phyloP scores from a whole-genome alignment of 2,888 invertebrate genomes.

The Nesidiocoris tenuis region DNA sequence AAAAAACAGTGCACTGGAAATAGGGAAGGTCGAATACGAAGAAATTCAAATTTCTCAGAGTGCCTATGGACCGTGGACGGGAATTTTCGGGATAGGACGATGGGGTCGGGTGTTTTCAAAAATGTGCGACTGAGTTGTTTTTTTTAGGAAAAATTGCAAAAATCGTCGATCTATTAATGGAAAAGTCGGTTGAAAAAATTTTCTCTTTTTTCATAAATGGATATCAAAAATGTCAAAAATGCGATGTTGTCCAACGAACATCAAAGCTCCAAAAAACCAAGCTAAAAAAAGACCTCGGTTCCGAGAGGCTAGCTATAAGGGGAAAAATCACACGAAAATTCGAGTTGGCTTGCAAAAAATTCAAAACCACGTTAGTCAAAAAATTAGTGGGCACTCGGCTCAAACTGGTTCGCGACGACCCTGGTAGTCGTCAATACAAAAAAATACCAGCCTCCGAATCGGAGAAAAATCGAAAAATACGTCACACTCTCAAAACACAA shows the following conservation, averaged over 20 bases:
- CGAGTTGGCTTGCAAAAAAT: constrained; percentile 35
- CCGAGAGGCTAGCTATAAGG: constrained; percentile 32
- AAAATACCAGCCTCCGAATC: constrained; percentile 4
- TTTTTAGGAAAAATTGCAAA: constrained; percentile 26
- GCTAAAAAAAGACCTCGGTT: constrained; percentile 32
- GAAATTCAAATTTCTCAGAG: constrained; percentile 29
- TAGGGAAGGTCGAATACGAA: not conserved
- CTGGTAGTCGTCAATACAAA: too few species aligned
- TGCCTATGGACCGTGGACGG: constrained; percentile 20
- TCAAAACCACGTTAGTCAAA: constrained; percentile 31
- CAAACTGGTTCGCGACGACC: too few species aligned
- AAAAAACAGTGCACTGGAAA: constrained; percentile 41
- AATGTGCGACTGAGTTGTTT: constrained; percentile 46
- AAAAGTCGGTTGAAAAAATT: constrained; percentile 17
- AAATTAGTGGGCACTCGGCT: not conserved
- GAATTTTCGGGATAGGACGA: not conserved
- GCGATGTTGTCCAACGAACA: constrained; percentile 23
- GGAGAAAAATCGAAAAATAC: constrained; percentile 20
- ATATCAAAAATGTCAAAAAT: constrained; percentile 2
- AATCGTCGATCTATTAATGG: constrained; percentile 7
- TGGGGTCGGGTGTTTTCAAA: constrained; percentile 11
- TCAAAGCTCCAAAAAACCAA: constrained; percentile 10
- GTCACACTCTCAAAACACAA: constrained; percentile 37
- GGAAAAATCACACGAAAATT: constrained; percentile 35
- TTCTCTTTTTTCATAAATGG: constrained; percentile 2